phyloP scores from a whole-genome alignment of 2,113 vertebrate genomes.

The Puntigrus tetrazona region DNA sequence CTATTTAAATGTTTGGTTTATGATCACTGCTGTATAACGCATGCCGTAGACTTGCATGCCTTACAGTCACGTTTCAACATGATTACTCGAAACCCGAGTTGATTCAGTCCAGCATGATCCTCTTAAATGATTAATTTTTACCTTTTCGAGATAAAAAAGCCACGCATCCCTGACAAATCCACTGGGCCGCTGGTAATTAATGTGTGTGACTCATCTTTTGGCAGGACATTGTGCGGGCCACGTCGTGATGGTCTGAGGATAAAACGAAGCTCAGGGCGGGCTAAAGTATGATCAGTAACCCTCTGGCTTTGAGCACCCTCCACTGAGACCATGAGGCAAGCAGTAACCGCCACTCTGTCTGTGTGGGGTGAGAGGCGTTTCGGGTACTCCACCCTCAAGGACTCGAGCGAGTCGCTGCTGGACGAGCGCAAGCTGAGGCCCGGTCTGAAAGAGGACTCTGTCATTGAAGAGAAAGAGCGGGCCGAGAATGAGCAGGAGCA shows the following conservation, averaged over 20 bases:
- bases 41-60: no score
- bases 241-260: slow-evolving; percentile 24
- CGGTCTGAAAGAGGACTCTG: slow-evolving; percentile 95
- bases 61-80: no score
- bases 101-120: no score
- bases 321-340: slow-evolving; percentile 60
- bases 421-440: slow-evolving; percentile 56
- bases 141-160: neutral
- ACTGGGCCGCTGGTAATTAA: slow-evolving; percentile 9
- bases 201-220: slow-evolving; percentile 27
- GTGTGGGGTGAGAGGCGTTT: slow-evolving; percentile 73
- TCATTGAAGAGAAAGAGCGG: slow-evolving; percentile 96
- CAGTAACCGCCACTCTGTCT: slow-evolving; percentile 73
- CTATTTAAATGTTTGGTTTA: neutral
- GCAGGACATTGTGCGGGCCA: slow-evolving; percentile 18
- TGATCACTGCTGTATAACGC: neutral
- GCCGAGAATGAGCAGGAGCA: slow-evolving; percentile 91
- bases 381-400: slow-evolving; percentile 67
- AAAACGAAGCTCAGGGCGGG: slow-evolving; percentile 48
- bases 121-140: neutral
- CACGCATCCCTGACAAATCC: slow-evolving; percentile 26
- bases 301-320: slow-evolving; percentile 1
- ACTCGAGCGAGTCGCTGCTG: slow-evolving; percentile 62
- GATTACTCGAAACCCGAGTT: no score
- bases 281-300: slow-evolving; percentile 66